Evolutionary conservation across 2,888 invertebrate genomes (phyloP), one percentile per base, ranked within the genome.

Genomic region (Branchipolynoe longqiensis): DNA sequence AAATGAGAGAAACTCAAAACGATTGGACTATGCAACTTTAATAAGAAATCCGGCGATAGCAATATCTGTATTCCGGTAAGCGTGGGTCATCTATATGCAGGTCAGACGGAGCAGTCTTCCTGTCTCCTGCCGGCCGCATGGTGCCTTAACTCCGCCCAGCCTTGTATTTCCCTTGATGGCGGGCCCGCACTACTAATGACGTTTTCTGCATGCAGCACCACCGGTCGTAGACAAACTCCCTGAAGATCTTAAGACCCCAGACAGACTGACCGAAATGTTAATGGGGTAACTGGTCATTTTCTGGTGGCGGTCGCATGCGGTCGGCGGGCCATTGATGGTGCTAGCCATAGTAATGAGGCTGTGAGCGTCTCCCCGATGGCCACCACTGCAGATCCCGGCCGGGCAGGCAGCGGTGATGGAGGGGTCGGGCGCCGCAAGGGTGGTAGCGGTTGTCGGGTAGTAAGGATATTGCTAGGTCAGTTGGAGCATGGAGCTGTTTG

Each of bases 191-290:
- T 78, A 78, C 78, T 78, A 78, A 78, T 78, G 78, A 78, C 78
- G 78, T 78, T 78, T 78, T 78, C 78, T 78, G 78, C 78, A 78
- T 78, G 78, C 78, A 78, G 78, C 31, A 48, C 78, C 78, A 78
- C 48, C 54, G 33, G 54, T 78, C 48, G 78, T 78, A 78, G 78
- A 78, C 78, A 78, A 78, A 78, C 78, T 78, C 78, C 78, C 78
- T 48, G 41, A 78, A 78, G 78, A 78, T 78, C 78, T 78, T 78
- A 78, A 78, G 78, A 78, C 78, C 78, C 78, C 78, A 78, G 78
- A 78, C 78, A 78, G 78, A 78, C 78, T 78, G 78, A 78, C 48
- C 78, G 78, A 78, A 78, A 78, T 78, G 78, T 78, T 78, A 78
- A 78, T 78, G 78, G 78, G 78, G 48, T 48, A 78, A 78, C 78